Evolutionary conservation across 1,140 invertebrate species (phyloP).

Genomic region (Tetragnatha versicolor): DNA sequence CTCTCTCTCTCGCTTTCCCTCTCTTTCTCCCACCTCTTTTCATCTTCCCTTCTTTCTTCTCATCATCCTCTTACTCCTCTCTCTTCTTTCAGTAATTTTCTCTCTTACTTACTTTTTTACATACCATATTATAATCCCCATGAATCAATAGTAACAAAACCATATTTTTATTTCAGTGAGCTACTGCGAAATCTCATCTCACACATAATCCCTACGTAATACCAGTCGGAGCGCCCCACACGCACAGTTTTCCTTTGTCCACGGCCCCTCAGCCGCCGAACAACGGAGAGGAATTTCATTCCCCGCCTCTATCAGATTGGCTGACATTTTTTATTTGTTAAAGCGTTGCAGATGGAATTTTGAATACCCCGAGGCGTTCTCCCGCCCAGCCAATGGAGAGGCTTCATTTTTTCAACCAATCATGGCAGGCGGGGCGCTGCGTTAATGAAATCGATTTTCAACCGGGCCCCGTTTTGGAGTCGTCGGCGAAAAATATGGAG

Average conservation of each 20-base stretch:
- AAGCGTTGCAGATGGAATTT: constrained; percentile 47
- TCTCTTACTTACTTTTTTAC: too few species aligned
- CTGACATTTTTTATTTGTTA: constrained; percentile 50
- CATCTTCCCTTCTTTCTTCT: too few species aligned
- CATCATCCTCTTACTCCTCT: too few species aligned
- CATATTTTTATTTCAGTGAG: too few species aligned
- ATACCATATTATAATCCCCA: too few species aligned
- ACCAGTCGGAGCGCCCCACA: neutral
- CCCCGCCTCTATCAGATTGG: constrained; percentile 31
- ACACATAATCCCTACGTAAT: neutral
- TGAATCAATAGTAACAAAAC: too few species aligned
- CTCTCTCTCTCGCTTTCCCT: neutral
- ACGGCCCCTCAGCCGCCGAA: neutral
- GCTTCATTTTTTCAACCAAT: constrained; percentile 24
- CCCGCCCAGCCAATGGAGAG: constrained; percentile 21
- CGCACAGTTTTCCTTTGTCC: neutral
- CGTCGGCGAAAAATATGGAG: too few species aligned
- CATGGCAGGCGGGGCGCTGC: neutral
- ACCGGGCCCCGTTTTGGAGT: neutral
- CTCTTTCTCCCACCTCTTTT: neutral
- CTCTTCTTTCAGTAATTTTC: too few species aligned
- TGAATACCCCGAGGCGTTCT: constrained; percentile 28
- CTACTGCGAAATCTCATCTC: neutral
- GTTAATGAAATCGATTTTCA: neutral
- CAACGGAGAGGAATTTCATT: constrained; percentile 40